Evolutionary conservation across 2,113 vertebrate species (phyloP).

Genomic region (Paramormyrops kingsleyae): DNA sequence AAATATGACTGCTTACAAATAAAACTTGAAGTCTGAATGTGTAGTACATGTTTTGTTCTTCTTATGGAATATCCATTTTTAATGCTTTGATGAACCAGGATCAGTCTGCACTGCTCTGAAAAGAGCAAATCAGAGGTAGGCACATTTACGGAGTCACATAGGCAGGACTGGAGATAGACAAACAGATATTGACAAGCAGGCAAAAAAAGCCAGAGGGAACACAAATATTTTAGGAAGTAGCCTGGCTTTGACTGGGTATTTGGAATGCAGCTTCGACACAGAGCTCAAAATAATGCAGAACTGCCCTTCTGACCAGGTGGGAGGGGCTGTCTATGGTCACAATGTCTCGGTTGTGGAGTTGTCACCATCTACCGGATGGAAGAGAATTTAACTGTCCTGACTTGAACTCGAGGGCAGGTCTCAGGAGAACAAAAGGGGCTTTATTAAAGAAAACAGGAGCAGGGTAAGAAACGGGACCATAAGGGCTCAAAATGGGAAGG

Average conservation of each 20-base stretch:
- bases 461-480: too few relatives aligned
- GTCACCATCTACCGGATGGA: neutral
- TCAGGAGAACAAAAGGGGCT: too few relatives aligned
- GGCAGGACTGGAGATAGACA: neutral
- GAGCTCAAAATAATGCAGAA: neutral
- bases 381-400: neutral
- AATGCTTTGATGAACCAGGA: neutral
- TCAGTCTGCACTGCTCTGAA: neutral
- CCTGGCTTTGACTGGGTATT: neutral
- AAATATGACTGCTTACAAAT: neutral
- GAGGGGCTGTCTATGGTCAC: neutral
- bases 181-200: neutral
- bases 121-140: neutral
- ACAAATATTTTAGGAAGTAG: neutral
- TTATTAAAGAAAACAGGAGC: too few relatives aligned
- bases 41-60: neutral
- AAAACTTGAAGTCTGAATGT: neutral
- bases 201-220: neutral
- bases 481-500: too few relatives aligned
- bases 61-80: neutral
- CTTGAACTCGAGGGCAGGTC: too few relatives aligned
- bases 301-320: neutral
- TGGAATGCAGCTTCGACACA: neutral
- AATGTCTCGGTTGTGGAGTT: neutral
- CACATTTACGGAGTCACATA: neutral